Evolutionary conservation across 2,113 vertebrate species (phyloP).

Genomic region (Neofelis nebulosa): DNA sequence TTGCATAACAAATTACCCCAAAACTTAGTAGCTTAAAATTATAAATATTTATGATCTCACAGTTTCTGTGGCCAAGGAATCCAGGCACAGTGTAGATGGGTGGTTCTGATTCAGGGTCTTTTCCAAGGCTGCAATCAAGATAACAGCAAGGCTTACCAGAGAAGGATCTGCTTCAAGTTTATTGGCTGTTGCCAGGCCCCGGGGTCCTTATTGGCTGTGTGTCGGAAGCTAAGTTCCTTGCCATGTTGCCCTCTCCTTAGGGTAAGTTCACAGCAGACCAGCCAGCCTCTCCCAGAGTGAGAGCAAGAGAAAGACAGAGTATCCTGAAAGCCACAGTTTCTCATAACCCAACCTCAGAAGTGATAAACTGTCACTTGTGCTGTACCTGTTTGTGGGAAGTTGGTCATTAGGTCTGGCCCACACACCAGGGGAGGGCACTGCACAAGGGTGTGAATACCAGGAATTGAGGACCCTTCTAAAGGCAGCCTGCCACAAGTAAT

Average conservation of each 20-base stretch:
- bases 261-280: not conserved
- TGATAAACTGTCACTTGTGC: not conserved
- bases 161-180: not conserved
- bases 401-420: not conserved
- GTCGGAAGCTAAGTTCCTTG: not conserved
- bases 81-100: not conserved
- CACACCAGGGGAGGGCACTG: not conserved
- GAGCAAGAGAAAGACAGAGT: not conserved
- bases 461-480: not conserved
- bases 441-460: too few relatives aligned
- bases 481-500: not conserved
- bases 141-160: not conserved
- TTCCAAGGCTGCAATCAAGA: not conserved
- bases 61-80: not conserved
- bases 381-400: too few relatives aligned
- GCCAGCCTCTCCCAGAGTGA: not conserved
- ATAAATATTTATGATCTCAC: not conserved
- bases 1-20: not conserved
- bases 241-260: not conserved
- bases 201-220: not conserved
- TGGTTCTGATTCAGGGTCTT: not conserved
- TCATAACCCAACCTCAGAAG: not conserved
- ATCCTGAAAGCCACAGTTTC: not conserved
- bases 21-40: not conserved
- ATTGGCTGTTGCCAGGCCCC: not conserved